Evolutionary conservation across 2,113 vertebrate genomes (phyloP).

Genomic region (Noturus placidus): DNA sequence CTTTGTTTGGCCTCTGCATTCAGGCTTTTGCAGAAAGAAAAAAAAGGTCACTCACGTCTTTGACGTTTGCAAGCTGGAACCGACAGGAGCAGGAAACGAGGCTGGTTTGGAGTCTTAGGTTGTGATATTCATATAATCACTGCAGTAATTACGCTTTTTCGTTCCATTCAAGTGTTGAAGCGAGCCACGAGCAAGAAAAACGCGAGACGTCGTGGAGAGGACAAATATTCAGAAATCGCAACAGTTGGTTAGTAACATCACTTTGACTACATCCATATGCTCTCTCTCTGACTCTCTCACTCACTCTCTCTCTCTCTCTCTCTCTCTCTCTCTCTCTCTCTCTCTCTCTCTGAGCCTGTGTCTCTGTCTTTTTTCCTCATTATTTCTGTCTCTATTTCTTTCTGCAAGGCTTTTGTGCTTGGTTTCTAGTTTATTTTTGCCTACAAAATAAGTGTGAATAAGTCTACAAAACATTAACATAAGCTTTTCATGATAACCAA

Average conservation of each 20-base stretch:
- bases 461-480: not conserved
- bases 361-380: not conserved
- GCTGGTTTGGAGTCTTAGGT: not conserved
- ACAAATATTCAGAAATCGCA: conserved; percentile 87
- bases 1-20: conserved; percentile 1
- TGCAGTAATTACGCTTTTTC: not conserved
- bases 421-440: not conserved
- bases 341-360: not conserved
- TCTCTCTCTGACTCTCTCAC: conserved; percentile 6
- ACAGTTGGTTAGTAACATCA: conserved; percentile 81
- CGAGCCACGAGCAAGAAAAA: conserved; percentile 96
- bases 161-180: conserved; percentile 80
- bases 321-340: not conserved
- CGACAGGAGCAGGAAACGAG: not conserved
- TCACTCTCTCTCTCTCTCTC: not conserved
- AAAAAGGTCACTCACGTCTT: not conserved
- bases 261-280: conserved; percentile 23
- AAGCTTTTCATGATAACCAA: not conserved
- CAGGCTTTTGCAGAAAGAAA: not conserved
- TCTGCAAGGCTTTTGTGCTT: not conserved
- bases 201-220: conserved; percentile 85
- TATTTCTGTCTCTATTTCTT: not conserved
- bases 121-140: not conserved
- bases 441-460: not conserved
- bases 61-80: not conserved